phyloP scores from a whole-genome alignment of 1,140 invertebrate genomes.

The Phymorhynchus buccinoides region DNA sequence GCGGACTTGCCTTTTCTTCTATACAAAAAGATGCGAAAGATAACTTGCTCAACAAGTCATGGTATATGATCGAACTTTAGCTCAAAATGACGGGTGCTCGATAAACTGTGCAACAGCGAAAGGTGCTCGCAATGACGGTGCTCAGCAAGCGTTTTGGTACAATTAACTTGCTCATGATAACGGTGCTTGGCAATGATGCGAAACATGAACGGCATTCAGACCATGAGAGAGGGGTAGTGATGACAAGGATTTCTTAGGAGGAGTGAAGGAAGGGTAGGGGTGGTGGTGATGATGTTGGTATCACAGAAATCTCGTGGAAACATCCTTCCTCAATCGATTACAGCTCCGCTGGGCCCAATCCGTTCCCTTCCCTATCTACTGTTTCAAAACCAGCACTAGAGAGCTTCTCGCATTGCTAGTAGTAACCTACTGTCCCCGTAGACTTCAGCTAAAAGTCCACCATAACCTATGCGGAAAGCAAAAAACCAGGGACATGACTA shows the following conservation, averaged over 20 bases:
- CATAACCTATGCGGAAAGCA: no score
- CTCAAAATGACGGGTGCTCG: not conserved
- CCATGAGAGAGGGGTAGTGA: not conserved
- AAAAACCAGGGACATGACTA: no score
- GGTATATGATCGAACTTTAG: not conserved
- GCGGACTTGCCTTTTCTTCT: constrained; percentile 1
- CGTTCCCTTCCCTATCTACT: not conserved
- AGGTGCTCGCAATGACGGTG: not conserved
- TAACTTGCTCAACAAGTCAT: not conserved
- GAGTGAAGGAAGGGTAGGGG: not conserved
- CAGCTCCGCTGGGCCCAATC: not conserved
- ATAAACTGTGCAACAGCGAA: no score
- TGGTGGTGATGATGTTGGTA: not conserved
- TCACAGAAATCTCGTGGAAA: not conserved
- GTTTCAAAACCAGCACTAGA: not conserved
- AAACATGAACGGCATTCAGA: not conserved
- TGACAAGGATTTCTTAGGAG: not conserved
- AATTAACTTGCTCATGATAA: not conserved
- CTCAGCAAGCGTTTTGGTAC: not conserved
- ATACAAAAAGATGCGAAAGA: not conserved
- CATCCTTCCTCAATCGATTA: not conserved
- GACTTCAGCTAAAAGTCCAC: no score
- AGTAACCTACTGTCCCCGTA: no score
- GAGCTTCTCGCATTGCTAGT: no score
- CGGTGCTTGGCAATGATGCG: not conserved